Evolutionary conservation across 2,888 invertebrate genomes (phyloP).

Genomic region (Serripes groenlandicus): DNA sequence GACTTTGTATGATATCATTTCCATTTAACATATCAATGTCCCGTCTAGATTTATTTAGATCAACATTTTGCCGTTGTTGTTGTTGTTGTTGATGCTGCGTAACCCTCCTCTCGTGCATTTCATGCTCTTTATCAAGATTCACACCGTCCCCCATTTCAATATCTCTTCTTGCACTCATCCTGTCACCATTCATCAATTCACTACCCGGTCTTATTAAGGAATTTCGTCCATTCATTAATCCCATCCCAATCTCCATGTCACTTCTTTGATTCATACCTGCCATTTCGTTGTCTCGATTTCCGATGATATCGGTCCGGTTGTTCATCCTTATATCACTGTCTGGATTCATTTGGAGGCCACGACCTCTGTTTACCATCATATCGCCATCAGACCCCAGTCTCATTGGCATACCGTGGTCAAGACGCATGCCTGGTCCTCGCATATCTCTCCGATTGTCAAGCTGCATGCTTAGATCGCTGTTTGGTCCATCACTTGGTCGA

Average conservation of each 20-base stretch:
- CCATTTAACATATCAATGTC: conserved; percentile 51
- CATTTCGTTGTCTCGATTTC: conserved; percentile 26
- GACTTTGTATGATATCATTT: conserved; percentile 40
- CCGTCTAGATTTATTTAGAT: conserved; percentile 23
- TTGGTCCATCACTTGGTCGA: conserved; percentile 42
- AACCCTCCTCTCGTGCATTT: background rate
- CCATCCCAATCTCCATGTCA: conserved; percentile 40
- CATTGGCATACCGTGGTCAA: conserved; percentile 51
- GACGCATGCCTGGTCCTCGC: conserved; percentile 34
- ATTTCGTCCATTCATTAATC: conserved; percentile 26
- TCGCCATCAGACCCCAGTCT: conserved; percentile 42
- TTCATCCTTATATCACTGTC: conserved; percentile 43
- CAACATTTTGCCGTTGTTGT: conserved; percentile 23
- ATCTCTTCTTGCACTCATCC: conserved; percentile 8
- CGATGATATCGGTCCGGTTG: conserved; percentile 23
- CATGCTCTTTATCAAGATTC: conserved; percentile 22
- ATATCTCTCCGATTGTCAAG: conserved; percentile 44
- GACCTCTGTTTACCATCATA: conserved; percentile 35
- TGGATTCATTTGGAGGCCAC: conserved; percentile 28
- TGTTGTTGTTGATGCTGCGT: background rate
- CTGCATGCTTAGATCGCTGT: conserved; percentile 47
- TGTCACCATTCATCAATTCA: conserved; percentile 32
- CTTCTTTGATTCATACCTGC: conserved; percentile 24
- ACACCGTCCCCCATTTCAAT: conserved; percentile 51
- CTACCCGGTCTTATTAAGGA: conserved; percentile 37